phyloP scores from a whole-genome alignment of 1,140 invertebrate species.

The Camponotus vicinus region DNA sequence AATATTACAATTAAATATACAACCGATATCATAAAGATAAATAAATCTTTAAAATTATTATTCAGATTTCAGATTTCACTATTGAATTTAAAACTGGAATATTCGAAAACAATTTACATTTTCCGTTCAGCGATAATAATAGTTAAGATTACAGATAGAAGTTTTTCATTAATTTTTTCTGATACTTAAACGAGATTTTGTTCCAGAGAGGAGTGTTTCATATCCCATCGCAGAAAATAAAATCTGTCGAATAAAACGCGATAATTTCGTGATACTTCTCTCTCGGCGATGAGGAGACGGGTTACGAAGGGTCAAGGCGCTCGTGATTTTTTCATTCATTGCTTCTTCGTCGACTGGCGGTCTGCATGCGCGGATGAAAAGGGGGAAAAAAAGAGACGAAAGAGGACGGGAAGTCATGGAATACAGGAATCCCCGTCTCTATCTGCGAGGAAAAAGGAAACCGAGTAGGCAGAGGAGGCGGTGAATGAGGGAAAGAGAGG shows the following conservation, averaged over 20 bases:
- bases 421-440: conserved; percentile 44
- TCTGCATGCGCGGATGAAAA: not conserved
- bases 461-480: conserved; percentile 13
- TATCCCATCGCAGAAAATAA: not conserved
- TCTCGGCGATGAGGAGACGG: conserved; percentile 6
- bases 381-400: conserved; percentile 12
- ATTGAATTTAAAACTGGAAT: too few relatives aligned
- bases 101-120: too few relatives aligned
- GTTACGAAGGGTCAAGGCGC: conserved; percentile 56
- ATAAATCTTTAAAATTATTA: too few relatives aligned
- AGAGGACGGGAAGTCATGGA: conserved; percentile 46
- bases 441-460: conserved; percentile 27
- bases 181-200: not conserved
- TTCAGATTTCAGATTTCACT: too few relatives aligned
- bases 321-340: conserved; percentile 57
- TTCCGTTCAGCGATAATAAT: not conserved
- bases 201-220: not conserved
- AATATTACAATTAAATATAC: too few relatives aligned
- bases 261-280: conserved; percentile 23
- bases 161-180: not conserved
- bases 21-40: too few relatives aligned
- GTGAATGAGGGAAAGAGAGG: conserved; percentile 52
- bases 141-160: not conserved
- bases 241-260: conserved; percentile 1
- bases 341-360: conserved; percentile 32